Evolutionary conservation across 2,888 invertebrate genomes (phyloP).

Genomic region (Andricus curvator): DNA sequence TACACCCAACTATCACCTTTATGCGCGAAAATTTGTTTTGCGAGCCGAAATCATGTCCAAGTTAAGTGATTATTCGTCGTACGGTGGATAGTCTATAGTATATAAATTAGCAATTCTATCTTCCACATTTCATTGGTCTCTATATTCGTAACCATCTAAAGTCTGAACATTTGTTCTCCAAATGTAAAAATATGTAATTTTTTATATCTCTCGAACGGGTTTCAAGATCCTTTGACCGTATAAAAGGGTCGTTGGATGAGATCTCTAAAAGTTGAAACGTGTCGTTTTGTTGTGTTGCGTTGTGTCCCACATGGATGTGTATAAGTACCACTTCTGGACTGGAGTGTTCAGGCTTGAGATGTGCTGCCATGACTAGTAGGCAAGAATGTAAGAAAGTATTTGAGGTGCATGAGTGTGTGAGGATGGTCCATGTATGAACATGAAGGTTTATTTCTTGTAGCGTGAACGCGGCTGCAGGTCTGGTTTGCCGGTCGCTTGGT

Average conservation of each 20-base stretch:
- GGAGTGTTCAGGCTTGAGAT: too few relatives aligned
- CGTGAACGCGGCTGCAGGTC: slow-evolving; percentile 50
- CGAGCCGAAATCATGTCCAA: too few relatives aligned
- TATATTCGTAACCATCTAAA: background rate
- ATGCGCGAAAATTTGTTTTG: too few relatives aligned
- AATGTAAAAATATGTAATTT: background rate
- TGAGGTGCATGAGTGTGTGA: slow-evolving; percentile 16
- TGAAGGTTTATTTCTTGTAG: slow-evolving; percentile 24
- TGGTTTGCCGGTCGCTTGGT: slow-evolving; percentile 60
- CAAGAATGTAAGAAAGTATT: slow-evolving; percentile 24
- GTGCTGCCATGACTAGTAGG: background rate
- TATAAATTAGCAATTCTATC: too few relatives aligned
- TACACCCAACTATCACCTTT: too few relatives aligned
- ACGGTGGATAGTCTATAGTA: too few relatives aligned
- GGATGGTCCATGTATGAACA: slow-evolving; percentile 24
- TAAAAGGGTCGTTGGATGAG: background rate
- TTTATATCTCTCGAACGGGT: background rate
- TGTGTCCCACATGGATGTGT: background rate
- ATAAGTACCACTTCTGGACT: too few relatives aligned
- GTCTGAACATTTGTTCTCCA: background rate
- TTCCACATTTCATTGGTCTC: too few relatives aligned
- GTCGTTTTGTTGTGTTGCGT: background rate
- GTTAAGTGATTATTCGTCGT: too few relatives aligned
- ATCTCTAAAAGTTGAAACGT: background rate
- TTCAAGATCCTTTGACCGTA: background rate